Evolutionary conservation across 2,797 vertebrate species (phyloP), one percentile per base, ranked within the genome.

Genomic region (Oryzias sinensis): DNA sequence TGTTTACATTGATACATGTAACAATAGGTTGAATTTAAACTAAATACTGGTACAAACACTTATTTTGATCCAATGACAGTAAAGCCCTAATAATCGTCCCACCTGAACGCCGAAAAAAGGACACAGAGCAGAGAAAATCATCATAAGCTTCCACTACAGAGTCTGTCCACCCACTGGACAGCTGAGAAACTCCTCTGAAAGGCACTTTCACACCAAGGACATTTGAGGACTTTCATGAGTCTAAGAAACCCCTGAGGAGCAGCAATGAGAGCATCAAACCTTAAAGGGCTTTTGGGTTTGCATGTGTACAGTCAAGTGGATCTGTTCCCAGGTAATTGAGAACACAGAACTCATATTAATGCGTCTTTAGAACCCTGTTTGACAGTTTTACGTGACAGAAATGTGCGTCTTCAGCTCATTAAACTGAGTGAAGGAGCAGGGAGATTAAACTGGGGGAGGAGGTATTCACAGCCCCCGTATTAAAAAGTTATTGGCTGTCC

Each of bases 171-270:
- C 45, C 33, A 33, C n/a, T 17, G 45, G 48, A 56, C 27, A 55
- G 65, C 43, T 56, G 55, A 49, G 27, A 48, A 59, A 64, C 37
- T 48, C 37, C 24, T 65, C 37, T 42, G 16, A 58, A 43, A 49
- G 56, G 48, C n/a, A 20, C 56, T 29, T 42, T 59, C 41, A 27
- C 24, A 25, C 22, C 47, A 49, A 16, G 49, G 37, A 17, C 5
- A 25, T 58, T 13, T 7, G 17, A 49, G 22, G 20, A 25, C 20
- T 58, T 49, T 42, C 45, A 49, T 7, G 16, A 40, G 18, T 43
- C 40, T 6, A 17, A 27, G 46, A 6, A n/a, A 37, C 53, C 46
- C 24, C 33, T 49, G 47, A 20, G 37, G 16, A 49, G 46, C 37
- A 13, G 3, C 17, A 9, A 25, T 7, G 6, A 49, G 20, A 13